A percentile compares a stretch with the other conserved stretches of the same genome.
phyloP scores from a whole-genome alignment of 2,797 vertebrate species.

The Ctenopoma kingsleyae region DNA sequence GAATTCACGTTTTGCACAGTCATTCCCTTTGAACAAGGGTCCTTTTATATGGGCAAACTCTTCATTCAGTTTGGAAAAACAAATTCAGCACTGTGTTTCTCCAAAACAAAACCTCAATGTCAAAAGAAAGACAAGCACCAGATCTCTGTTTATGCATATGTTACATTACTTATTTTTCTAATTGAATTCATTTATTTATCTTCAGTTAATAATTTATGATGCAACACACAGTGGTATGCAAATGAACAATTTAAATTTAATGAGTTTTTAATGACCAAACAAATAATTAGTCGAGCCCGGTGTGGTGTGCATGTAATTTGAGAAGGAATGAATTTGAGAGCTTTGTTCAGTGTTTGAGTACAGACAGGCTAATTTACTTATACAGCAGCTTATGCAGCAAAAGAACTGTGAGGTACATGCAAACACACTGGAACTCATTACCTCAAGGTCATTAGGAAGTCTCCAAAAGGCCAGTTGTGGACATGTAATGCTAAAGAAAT shows the following conservation, averaged over 20 bases:
- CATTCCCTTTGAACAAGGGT: conserved; percentile 40
- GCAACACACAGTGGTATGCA: conserved; percentile 88
- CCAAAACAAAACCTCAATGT: conserved; percentile 74
- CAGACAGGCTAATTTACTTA: conserved; percentile 77
- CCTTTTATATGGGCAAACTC: conserved; percentile 14
- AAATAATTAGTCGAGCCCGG: conserved; percentile 87
- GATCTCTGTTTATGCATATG: conserved; percentile 83
- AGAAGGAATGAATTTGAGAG: conserved; percentile 82
- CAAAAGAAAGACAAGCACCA: conserved; percentile 79
- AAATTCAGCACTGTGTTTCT: conserved; percentile 30
- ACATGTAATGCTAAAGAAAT: conserved; percentile 70
- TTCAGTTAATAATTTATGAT: conserved; percentile 90
- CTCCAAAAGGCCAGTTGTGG: conserved; percentile 67
- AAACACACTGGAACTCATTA: conserved; percentile 71
- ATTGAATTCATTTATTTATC: conserved; percentile 90
- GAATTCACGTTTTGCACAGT: conserved; percentile 45
- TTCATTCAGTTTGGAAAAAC: conserved; percentile 43
- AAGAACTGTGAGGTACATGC: conserved; percentile 53
- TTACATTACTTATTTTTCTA: conserved; percentile 86
- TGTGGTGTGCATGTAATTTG: conserved; percentile 87
- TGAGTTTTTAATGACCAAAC: conserved; percentile 91
- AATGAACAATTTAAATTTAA: conserved; percentile 91
- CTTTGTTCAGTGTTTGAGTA: conserved; percentile 83
- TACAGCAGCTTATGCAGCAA: conserved; percentile 66
- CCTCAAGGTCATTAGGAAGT: conserved; percentile 79